Conservation (phyloP, 2,113 vertebrate genomes). For the Dicentrarchus labrax region DNA sequence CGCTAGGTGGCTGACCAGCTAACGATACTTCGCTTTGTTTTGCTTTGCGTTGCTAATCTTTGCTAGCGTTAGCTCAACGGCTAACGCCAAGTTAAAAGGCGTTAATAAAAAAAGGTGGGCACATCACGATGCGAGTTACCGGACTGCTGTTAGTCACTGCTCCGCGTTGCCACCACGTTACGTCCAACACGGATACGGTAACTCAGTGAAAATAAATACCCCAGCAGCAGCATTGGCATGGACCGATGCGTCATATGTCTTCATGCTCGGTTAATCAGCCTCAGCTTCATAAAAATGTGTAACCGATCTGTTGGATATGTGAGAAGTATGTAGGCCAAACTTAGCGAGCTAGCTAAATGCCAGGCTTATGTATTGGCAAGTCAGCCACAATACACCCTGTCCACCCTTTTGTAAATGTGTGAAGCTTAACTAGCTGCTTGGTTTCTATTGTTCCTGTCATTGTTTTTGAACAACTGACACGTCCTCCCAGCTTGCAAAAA, state of each 20-base stretch:
- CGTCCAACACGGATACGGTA: slow-evolving; percentile 7
- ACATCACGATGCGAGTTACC: background rate
- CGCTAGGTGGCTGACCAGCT: slow-evolving; percentile 41
- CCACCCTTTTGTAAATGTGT: slow-evolving; percentile 25
- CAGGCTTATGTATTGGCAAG: slow-evolving; percentile 47
- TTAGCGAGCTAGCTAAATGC: slow-evolving; percentile 59
- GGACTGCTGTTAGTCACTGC: background rate
- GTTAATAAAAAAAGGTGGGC: background rate
- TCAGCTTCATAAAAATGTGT: slow-evolving; percentile 67
- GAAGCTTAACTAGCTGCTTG: slow-evolving; percentile 27
- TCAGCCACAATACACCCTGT: slow-evolving; percentile 26
- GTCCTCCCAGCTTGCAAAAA: slow-evolving; percentile 25
- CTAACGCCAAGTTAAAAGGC: background rate
- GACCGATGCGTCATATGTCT: slow-evolving; percentile 56
- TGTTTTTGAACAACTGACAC: slow-evolving; percentile 30
- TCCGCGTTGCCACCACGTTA: slow-evolving; percentile 41
- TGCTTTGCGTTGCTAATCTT: slow-evolving; percentile 56
- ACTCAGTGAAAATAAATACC: slow-evolving; percentile 45
- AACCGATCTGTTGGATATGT: slow-evolving; percentile 69
- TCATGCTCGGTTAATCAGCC: slow-evolving; percentile 49
- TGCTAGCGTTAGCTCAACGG: slow-evolving; percentile 26
- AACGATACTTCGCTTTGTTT: slow-evolving; percentile 65
- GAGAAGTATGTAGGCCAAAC: slow-evolving; percentile 75
- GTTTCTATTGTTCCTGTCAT: slow-evolving; percentile 9
- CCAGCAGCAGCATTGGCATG: slow-evolving; percentile 29